Percentiles rank a stretch among this genome's conserved stretches.
phyloP scores from a whole-genome alignment of 2,888 invertebrate genomes.

The Drosophila parthenogenetica region DNA sequence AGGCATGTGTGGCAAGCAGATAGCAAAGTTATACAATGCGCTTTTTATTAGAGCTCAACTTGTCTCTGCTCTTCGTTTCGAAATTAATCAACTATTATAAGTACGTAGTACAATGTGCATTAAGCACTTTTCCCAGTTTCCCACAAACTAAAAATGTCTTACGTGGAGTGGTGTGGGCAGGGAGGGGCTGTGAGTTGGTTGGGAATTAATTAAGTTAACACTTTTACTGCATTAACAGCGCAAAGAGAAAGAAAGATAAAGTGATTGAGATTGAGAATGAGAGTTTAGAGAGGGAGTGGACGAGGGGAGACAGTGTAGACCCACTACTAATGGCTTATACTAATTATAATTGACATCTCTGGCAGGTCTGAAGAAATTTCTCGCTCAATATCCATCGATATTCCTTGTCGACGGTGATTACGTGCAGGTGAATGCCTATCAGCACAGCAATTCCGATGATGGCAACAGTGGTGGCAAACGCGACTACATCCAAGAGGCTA shows the following conservation, averaged over 20 bases:
- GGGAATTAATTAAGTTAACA: slow-evolving; percentile 67
- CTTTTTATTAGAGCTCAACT: slow-evolving; percentile 30
- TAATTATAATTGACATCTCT: slow-evolving; percentile 70
- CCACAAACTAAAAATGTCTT: slow-evolving; percentile 25
- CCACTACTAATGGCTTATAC: slow-evolving; percentile 58
- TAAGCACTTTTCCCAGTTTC: slow-evolving; percentile 39
- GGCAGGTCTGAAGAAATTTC: slow-evolving; percentile 96
- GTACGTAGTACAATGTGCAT: slow-evolving; percentile 25
- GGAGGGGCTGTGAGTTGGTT: too few species aligned
- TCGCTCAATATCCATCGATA: slow-evolving; percentile 97
- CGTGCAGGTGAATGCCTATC: slow-evolving; percentile 93
- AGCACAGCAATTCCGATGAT: slow-evolving; percentile 88
- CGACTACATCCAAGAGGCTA: slow-evolving; percentile 98
- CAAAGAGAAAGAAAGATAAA: slow-evolving; percentile 10
- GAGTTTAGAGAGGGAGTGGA: background rate
- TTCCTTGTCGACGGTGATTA: slow-evolving; percentile 97
- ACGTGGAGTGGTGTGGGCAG: slow-evolving; percentile 6
- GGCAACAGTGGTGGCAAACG: slow-evolving; percentile 87
- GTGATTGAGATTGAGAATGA: background rate
- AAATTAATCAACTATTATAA: slow-evolving; percentile 46
- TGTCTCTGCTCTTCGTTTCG: slow-evolving; percentile 14
- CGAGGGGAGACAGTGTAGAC: background rate
- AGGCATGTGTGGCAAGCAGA: slow-evolving; percentile 53
- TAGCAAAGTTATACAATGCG: slow-evolving; percentile 57
- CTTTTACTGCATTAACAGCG: slow-evolving; percentile 66